Percentiles rank a stretch among this genome's conserved stretches.
Evolutionary conservation across 2,113 vertebrate species (phyloP).

Genomic region (Heterocephalus glaber): DNA sequence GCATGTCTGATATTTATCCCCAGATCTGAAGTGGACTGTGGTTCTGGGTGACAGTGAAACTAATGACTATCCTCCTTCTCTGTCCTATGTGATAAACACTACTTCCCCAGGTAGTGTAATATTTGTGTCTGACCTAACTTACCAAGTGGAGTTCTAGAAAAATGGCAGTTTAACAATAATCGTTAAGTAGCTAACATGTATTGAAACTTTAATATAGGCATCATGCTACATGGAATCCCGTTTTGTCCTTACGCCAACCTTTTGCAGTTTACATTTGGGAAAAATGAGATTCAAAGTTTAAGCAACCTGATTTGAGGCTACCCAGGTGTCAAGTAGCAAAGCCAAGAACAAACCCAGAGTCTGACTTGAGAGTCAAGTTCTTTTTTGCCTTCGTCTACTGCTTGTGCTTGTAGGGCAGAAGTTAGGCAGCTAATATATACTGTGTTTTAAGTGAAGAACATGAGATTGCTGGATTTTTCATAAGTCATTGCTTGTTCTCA

Average conservation of each 20-base stretch:
- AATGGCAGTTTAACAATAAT: not conserved
- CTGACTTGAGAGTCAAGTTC: not conserved
- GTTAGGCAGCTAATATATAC: not conserved
- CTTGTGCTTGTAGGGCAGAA: not conserved
- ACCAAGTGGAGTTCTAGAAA: not conserved
- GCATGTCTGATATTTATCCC: not conserved
- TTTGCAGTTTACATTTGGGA: not conserved
- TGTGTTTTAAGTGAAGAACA: not conserved
- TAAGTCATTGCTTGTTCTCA: not conserved
- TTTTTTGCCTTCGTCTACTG: not conserved
- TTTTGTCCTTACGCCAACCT: not conserved
- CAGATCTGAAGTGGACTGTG: not conserved
- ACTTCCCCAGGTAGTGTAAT: not conserved
- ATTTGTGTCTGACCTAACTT: not conserved
- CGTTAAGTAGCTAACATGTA: not conserved
- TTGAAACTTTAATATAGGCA: not conserved
- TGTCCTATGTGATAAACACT: not conserved
- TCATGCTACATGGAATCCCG: not conserved
- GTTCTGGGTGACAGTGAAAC: not conserved
- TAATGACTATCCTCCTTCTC: not conserved
- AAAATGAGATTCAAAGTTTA: not conserved
- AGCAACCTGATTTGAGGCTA: not conserved
- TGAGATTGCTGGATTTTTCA: not conserved
- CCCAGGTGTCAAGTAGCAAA: not conserved
- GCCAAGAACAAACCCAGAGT: not conserved